These are phyloP conservation scores for Nothoprocta perdicaria DNA, from an alignment of 2,113 vertebrate genomes.

Conservation along the genomic window DNA sequence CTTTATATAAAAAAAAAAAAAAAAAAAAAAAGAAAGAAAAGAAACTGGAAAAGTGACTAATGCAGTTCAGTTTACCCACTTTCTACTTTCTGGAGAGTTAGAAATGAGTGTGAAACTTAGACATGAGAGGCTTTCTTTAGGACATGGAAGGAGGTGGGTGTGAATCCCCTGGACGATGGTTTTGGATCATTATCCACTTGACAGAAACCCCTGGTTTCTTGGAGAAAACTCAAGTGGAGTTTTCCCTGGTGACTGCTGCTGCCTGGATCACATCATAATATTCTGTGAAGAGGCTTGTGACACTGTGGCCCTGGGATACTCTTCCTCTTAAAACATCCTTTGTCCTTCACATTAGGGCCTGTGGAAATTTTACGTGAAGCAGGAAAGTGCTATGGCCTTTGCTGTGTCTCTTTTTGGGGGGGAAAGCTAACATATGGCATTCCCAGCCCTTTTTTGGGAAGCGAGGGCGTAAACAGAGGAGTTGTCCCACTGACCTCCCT, in stretches of 20 bases:
- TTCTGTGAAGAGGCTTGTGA: background rate
- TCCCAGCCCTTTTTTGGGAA: background rate
- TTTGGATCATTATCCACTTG: background rate
- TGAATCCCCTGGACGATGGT: background rate
- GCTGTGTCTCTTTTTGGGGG: accelerated
- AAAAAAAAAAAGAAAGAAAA: no score
- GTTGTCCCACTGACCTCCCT: accelerated
- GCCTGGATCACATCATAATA: background rate
- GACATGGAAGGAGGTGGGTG: background rate
- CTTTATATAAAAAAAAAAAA: background rate
- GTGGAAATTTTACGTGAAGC: background rate
- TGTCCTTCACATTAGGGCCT: background rate
- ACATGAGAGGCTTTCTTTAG: no score
- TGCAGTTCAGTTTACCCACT: background rate
- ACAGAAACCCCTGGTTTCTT: background rate
- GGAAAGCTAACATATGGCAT: accelerated
- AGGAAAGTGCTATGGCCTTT: accelerated
- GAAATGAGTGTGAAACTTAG: background rate
- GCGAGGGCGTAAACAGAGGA: background rate
- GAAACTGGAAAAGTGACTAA: background rate
- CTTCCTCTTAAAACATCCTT: background rate
- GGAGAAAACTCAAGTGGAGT: background rate
- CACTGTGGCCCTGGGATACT: accelerated
- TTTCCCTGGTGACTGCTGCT: background rate
- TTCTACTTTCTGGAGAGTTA: background rate